phyloP scores from a whole-genome alignment of 2,113 vertebrate species.

The Pluvialis apricaria region DNA sequence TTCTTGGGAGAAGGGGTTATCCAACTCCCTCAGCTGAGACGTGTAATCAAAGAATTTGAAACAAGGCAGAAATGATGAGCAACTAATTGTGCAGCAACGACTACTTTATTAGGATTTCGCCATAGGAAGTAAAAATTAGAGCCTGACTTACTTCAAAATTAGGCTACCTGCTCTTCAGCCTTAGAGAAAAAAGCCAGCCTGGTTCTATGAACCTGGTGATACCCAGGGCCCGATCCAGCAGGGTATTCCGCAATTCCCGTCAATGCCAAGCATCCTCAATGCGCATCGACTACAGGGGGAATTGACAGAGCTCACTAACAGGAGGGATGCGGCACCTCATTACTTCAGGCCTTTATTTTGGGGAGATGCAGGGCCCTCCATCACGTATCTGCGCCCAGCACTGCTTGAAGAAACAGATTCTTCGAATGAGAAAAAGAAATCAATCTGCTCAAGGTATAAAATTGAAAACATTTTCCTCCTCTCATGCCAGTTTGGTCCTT shows the following conservation, averaged over 20 bases:
- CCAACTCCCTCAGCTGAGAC: background rate
- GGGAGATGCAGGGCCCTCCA: background rate
- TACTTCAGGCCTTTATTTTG: conserved; percentile 35
- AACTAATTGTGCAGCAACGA: background rate
- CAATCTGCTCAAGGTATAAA: background rate
- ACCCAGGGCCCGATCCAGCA: background rate
- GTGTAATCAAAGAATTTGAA: background rate
- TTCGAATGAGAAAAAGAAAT: background rate
- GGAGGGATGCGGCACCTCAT: background rate
- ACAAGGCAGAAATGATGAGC: background rate
- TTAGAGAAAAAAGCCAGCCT: background rate
- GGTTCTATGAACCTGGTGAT: background rate
- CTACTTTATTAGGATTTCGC: conserved; percentile 8
- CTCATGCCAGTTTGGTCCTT: background rate
- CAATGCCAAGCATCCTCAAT: background rate
- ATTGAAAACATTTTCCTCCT: background rate
- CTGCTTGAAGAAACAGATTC: background rate
- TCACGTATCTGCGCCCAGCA: background rate
- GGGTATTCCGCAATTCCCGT: background rate
- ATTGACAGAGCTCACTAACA: background rate
- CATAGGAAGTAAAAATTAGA: background rate
- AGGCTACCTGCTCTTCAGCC: background rate
- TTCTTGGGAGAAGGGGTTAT: background rate
- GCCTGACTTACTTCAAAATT: background rate
- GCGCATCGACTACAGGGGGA: background rate